Base-by-base conservation (phyloP, 1,140 invertebrate species). In the Macrotrachela quadricornifera region DNA sequence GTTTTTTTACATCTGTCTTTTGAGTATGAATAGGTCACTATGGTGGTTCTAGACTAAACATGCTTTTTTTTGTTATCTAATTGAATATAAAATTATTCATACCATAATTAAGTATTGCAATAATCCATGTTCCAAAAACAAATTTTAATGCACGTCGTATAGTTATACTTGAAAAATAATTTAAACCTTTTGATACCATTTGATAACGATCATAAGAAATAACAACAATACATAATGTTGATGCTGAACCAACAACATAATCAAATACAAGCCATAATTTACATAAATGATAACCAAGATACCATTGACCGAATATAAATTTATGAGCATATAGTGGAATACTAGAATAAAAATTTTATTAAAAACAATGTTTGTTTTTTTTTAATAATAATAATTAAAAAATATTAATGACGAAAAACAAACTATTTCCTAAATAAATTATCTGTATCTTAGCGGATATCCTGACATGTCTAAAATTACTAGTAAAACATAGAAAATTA, bases 191-290 rank as follows among this genome's bases (percentile, higher is more conserved):
- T 17, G 52, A 49, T 4, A 57, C 56, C 10, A 54, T 36, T 15
- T 47, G 30, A 50, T 55, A 58, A 1, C 57, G 42, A 46, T 58
- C 57, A 10, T 57, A 18, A 45, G 50, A 54, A 46, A 58, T 58
- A 17, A 58, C 43, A 36, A 55, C 50, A 37, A 58, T 57, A 18
- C 51, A 50, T 43, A 57, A 57, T 13, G 49, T 43, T 39, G 55
- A 57, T 16, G 57, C 57, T 30, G 48, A 41, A 36, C 56, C 51
- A 13, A 53, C 51, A 15, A 57, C 56, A 50, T 58, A 58, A 30
- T 58, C 57, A 14, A 53, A 40, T 14, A 57, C 47, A 8, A 54
- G 17, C 49, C 56, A 58, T 40, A 57, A 16, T 18, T 46, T 49
- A 47, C 57, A 58, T 14, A 46, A 21, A 10, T 21, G 10, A 46